These are phyloP conservation scores for Brachystomella parvula DNA, from an alignment of 1,140 invertebrate genomes.

Conservation along the genomic window DNA sequence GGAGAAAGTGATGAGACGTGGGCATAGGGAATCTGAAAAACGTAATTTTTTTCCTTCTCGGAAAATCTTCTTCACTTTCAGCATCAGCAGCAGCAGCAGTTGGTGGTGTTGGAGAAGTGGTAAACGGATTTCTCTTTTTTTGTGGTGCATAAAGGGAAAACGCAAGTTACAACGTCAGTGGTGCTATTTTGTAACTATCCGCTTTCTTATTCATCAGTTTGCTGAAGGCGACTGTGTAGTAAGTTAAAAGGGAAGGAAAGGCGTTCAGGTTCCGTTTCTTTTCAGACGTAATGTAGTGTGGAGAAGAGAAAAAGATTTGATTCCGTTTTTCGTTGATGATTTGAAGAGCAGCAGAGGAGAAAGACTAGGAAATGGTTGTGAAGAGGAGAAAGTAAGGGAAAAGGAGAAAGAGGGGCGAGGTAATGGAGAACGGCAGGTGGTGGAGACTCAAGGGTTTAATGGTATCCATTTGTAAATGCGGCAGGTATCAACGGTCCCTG, in stretches of 20 bases:
- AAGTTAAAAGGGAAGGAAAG: too few species aligned
- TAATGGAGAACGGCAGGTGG: not conserved
- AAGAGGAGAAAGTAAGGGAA: not conserved
- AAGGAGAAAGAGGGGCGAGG: not conserved
- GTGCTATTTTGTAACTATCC: too few species aligned
- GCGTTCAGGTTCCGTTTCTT: not conserved
- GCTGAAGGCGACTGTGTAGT: too few species aligned
- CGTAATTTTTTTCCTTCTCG: too few species aligned
- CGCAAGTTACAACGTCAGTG: too few species aligned
- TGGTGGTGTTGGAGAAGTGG: too few species aligned
- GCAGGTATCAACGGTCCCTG: conserved; percentile 86
- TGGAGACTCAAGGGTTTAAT: conserved; percentile 52
- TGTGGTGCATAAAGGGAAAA: too few species aligned
- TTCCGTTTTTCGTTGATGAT: not conserved
- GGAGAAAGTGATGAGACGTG: not conserved
- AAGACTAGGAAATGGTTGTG: not conserved
- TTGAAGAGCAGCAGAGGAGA: not conserved
- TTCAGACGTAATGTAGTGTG: not conserved
- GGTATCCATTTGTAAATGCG: conserved; percentile 88
- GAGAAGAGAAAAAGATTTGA: not conserved
- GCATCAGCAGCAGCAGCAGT: too few species aligned
- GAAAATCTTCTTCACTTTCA: too few species aligned
- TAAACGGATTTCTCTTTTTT: too few species aligned
- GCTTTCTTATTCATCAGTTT: too few species aligned
- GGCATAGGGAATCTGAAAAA: too few species aligned